These are phyloP conservation scores for Chionis minor DNA, from an alignment of 2,113 vertebrate species.

Conservation along the genomic window DNA sequence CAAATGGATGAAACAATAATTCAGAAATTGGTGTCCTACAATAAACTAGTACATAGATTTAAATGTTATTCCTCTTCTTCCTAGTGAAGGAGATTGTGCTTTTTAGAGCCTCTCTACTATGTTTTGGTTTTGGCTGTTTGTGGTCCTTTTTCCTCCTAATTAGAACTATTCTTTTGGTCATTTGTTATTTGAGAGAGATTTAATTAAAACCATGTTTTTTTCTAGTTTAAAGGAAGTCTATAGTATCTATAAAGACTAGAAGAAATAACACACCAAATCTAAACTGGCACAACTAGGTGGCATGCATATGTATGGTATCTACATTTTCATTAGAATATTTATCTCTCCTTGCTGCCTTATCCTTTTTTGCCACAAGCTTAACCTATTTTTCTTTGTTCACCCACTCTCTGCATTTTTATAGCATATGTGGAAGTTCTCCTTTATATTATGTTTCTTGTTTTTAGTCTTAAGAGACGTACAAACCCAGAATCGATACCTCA, in stretches of 20 bases:
- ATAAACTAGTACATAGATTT: fast-evolving
- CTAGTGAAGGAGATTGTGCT: not conserved
- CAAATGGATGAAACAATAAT: not conserved
- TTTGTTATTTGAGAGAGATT: not conserved
- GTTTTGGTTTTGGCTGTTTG: not conserved
- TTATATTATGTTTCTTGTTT: not conserved
- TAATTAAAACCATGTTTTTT: not conserved
- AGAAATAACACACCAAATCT: not conserved
- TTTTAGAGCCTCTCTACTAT: not conserved
- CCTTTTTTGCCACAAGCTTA: not conserved
- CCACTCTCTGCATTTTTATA: not conserved
- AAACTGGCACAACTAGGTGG: slow-evolving; percentile 46
- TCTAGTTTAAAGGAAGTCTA: not conserved
- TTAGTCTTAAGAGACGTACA: not conserved
- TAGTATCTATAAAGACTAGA: not conserved
- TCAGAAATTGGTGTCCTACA: not conserved
- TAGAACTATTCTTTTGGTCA: not conserved
- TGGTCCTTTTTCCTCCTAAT: not conserved
- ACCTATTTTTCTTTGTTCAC: not conserved
- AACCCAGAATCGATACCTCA: not conserved
- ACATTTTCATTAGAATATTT: slow-evolving; percentile 25
- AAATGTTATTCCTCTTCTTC: not conserved
- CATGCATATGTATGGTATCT: slow-evolving; percentile 28
- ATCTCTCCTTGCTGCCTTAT: not conserved
- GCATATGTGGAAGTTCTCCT: not conserved